phyloP scores from a whole-genome alignment of 2,888 invertebrate genomes.

The Cosmorhoe ocellata region DNA sequence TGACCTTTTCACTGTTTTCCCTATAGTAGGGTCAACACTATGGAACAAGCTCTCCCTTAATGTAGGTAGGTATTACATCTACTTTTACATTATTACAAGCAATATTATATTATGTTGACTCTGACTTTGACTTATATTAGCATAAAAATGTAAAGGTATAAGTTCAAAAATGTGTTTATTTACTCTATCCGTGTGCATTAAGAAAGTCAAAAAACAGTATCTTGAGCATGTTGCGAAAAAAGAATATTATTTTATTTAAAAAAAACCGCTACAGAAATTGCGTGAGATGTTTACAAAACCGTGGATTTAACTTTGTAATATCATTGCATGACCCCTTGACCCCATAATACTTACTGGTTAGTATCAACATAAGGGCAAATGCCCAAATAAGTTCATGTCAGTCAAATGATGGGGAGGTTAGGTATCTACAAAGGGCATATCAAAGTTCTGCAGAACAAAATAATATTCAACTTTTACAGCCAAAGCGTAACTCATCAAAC shows the following conservation, averaged over 20 bases:
- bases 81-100: too few species aligned
- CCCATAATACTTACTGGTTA: neutral
- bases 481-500: slow-evolving; percentile 29
- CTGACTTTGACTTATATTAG: too few species aligned
- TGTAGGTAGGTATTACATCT: too few species aligned
- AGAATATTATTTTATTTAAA: too few species aligned
- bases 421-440: slow-evolving; percentile 4
- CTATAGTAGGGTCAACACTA: neutral
- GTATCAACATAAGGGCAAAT: neutral
- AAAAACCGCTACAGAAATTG: too few species aligned
- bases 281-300: neutral
- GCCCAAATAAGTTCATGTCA: neutral
- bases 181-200: too few species aligned
- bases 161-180: too few species aligned
- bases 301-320: slow-evolving; percentile 39
- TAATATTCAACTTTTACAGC: slow-evolving; percentile 21
- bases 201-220: too few species aligned
- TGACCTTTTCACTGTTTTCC: slow-evolving; percentile 30
- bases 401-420: slow-evolving; percentile 24
- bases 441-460: slow-evolving; percentile 26
- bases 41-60: too few species aligned
- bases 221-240: too few species aligned
- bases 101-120: too few species aligned
- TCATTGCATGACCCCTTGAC: slow-evolving; percentile 36
- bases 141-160: too few species aligned